Percentiles rank a stretch among this genome's conserved stretches.
Conservation (phyloP, 2,888 invertebrate species). For the Frankliniella fusca region DNA sequence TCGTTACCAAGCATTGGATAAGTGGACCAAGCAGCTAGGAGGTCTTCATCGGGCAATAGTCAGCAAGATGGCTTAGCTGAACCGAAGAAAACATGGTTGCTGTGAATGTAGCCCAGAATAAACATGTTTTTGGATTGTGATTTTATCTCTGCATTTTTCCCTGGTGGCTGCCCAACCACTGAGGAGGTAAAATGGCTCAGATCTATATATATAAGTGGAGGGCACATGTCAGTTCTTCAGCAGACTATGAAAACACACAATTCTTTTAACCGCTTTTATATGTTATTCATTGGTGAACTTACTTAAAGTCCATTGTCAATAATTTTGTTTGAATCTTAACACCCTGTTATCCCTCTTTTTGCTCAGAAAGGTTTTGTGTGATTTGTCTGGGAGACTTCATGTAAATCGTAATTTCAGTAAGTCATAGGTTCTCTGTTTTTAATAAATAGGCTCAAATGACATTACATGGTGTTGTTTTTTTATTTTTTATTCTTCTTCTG, state of each 20-base stretch:
- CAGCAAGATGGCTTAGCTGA: constrained; percentile 80
- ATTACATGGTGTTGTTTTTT: background rate
- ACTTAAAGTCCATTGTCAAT: too few relatives aligned
- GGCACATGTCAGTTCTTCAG: too few relatives aligned
- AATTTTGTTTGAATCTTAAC: too few relatives aligned
- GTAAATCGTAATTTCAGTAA: background rate
- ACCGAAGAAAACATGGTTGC: background rate
- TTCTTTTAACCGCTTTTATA: too few relatives aligned
- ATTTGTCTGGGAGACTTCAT: background rate
- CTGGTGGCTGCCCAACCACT: too few relatives aligned
- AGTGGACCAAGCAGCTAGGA: constrained; percentile 90
- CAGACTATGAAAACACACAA: too few relatives aligned
- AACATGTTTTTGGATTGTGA: too few relatives aligned
- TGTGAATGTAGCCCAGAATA: background rate
- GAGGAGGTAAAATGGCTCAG: too few relatives aligned
- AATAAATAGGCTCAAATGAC: background rate
- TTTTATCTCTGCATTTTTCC: too few relatives aligned
- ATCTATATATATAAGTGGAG: too few relatives aligned
- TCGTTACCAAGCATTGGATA: constrained; percentile 87
- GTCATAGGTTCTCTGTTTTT: background rate
- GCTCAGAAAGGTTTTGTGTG: background rate
- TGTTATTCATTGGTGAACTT: too few relatives aligned
- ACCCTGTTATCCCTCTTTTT: too few relatives aligned
- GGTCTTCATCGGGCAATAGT: constrained; percentile 84
- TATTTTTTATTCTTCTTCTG: background rate